Conservation (phyloP, 2,113 vertebrate species). For the Cathartes aura region DNA sequence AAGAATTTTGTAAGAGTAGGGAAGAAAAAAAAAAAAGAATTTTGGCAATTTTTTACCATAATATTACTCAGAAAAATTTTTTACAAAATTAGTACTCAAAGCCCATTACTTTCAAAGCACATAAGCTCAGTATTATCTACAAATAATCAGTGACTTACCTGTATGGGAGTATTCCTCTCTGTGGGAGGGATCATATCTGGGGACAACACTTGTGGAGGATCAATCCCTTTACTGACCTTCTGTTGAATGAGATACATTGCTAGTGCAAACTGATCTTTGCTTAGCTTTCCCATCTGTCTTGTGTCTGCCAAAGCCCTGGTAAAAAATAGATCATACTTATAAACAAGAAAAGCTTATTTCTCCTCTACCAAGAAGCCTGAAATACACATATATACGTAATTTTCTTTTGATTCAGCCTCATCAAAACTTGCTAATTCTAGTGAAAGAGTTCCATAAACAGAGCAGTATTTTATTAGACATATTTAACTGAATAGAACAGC, state of each 20-base stretch:
- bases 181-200: conserved; percentile 95
- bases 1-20: background rate
- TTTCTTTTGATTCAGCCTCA: background rate
- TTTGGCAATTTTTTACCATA: background rate
- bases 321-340: background rate
- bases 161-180: conserved; percentile 87
- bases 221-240: conserved; percentile 95
- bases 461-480: background rate
- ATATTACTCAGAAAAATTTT: background rate
- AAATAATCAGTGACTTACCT: conserved; percentile 72
- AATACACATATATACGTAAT: rapidly evolving
- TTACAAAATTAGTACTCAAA: background rate
- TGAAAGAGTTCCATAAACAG: background rate
- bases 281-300: conserved; percentile 92
- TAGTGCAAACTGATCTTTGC: conserved; percentile 92
- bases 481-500: background rate
- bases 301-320: conserved; percentile 94
- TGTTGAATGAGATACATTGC: conserved; percentile 98
- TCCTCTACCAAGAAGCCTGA: background rate
- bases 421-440: background rate
- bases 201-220: conserved; percentile 90
- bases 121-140: background rate
- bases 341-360: background rate
- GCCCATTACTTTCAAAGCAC: background rate
- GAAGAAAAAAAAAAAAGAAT: background rate